These are phyloP conservation scores for Siniperca scherzeri DNA, from an alignment of 2,797 vertebrate genomes.

Conservation along the genomic window DNA sequence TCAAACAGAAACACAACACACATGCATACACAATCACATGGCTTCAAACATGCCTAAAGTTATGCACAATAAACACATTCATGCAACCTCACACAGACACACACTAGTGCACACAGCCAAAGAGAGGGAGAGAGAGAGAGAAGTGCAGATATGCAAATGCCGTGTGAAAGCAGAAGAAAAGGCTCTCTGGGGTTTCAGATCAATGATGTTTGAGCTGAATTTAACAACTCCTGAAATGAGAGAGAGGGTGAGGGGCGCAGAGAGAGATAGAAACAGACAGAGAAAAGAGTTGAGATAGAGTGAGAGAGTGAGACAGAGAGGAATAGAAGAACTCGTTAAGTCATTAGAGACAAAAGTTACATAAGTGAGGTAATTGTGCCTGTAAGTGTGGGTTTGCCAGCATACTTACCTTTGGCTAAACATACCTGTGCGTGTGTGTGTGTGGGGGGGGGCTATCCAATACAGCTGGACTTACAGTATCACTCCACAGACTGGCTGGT, in stretches of 20 bases:
- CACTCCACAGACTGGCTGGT: constrained; percentile 7
- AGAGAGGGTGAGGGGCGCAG: not conserved
- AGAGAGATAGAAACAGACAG: not conserved
- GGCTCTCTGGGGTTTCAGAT: constrained; percentile 53
- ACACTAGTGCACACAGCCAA: constrained; percentile 10
- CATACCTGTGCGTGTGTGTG: constrained; percentile 2
- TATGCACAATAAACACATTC: constrained; percentile 8
- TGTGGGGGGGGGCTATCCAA: constrained; percentile 1
- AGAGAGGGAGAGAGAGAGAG: constrained; percentile 8
- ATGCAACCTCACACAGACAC: constrained; percentile 12
- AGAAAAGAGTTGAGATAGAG: not conserved
- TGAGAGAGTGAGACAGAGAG: not conserved
- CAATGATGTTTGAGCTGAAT: constrained; percentile 43
- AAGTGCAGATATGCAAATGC: constrained; percentile 65
- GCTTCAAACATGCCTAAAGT: constrained; percentile 7
- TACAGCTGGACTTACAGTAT: constrained; percentile 3
- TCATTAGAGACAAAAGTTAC: constrained; percentile 40
- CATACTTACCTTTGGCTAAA: constrained; percentile 28
- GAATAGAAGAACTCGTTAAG: constrained; percentile 11
- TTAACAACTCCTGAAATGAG: constrained; percentile 38
- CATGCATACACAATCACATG: constrained; percentile 5
- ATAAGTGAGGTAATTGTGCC: constrained; percentile 22
- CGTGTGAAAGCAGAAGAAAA: constrained; percentile 62
- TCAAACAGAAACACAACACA: constrained; percentile 38
- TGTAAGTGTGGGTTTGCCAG: constrained; percentile 18